Evolutionary conservation across 2,113 vertebrate genomes (phyloP), one percentile per base, ranked within the genome.

Genomic region (Cebus imitator): DNA sequence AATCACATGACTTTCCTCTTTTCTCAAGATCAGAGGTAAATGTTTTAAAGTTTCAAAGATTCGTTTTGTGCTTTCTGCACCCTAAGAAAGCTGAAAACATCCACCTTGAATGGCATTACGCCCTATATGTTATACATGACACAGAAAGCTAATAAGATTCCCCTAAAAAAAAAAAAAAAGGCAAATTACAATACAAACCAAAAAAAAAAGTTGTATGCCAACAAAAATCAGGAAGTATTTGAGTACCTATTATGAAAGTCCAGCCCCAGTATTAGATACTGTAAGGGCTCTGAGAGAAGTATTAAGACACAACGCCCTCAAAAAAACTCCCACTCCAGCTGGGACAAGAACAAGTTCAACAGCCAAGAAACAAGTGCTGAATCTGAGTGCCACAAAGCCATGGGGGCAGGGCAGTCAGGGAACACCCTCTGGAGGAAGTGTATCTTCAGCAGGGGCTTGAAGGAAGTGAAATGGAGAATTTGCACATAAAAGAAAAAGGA

Each of bases 391-490:
- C 96, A 87, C 95, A 95, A 64, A 97, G 76, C 80, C 90, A 32
- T n/a, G 95, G 87, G 97, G 96, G 94, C 10, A 91, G 97, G 96
- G 97, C 94, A 16, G 87, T 25, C 57, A 57, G 79, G 96, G 96
- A 97, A 94, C 96, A 90, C 92, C 84, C 94, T 91, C n/a, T 90
- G 93, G 94, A 97, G 98, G 98, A 98, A 97, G 98, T 92, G 0
- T 78, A 72, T 97, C 96, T 97, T 90, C 87, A 96, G 94, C 95
- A 94, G 81, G 82, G 97, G 76, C 90, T 79, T 91, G 90, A 92
- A 96, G 97, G 98, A 98, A 97, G 94, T 97, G 90, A 97, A 98
- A 94, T 79, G 94, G 87, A 96, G 97, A 96, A 95, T 90, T 78
- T 79, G 72, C 70, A 87, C 40, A 48, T 75, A 72, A 61, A 48